Conservation (phyloP, 2,888 invertebrate genomes). For the Crioceris asparagi region DNA sequence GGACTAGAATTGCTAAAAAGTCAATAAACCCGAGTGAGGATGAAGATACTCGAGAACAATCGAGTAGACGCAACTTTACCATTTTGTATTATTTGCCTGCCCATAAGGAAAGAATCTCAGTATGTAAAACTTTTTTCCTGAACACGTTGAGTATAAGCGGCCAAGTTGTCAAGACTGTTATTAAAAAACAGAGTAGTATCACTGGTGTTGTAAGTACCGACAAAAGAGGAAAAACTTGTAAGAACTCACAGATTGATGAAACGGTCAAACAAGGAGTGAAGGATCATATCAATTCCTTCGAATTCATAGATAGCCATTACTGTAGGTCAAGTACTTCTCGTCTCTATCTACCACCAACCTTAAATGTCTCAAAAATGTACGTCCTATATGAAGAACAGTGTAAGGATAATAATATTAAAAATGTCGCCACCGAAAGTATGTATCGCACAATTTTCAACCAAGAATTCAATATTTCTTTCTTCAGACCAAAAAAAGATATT, state of each 20-base stretch:
- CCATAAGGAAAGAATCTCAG: too few relatives aligned
- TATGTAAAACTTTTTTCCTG: conserved; percentile 8
- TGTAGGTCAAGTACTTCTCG: conserved; percentile 9
- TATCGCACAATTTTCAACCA: conserved; percentile 18
- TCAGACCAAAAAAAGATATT: conserved; percentile 21
- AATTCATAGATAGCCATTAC: conserved; percentile 14
- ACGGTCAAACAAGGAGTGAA: conserved; percentile 9
- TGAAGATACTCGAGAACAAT: not conserved
- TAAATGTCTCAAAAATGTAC: conserved; percentile 15
- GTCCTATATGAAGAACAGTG: conserved; percentile 12
- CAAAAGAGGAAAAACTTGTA: conserved; percentile 11
- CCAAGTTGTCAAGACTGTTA: conserved; percentile 5
- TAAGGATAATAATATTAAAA: conserved; percentile 8
- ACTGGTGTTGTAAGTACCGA: conserved; percentile 7
- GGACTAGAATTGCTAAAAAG: too few relatives aligned
- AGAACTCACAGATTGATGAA: conserved; percentile 11
- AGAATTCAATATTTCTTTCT: conserved; percentile 22
- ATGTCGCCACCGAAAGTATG: conserved; percentile 10
- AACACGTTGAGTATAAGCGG: conserved; percentile 6
- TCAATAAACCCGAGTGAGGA: not conserved
- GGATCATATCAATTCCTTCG: conserved; percentile 12
- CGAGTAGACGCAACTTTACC: conserved; percentile 1
- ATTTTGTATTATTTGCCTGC: conserved; percentile 1
- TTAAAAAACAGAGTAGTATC: not conserved
- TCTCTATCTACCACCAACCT: conserved; percentile 9